Base-by-base conservation (phyloP, 2,797 vertebrate species). In the Bovichtus diacanthus region DNA sequence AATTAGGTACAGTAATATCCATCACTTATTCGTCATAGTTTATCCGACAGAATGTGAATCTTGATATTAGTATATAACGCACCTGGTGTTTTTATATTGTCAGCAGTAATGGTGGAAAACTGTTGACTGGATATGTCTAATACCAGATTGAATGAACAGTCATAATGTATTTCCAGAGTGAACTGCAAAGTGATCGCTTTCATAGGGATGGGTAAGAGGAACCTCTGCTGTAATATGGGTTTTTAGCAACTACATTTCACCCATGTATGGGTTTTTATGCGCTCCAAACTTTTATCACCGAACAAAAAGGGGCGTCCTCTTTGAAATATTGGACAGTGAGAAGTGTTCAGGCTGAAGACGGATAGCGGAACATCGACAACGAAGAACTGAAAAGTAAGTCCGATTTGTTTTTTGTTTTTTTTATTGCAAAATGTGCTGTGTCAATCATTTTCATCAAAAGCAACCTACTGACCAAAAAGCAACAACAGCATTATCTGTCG, bases 301-400 rank as follows among this genome's bases (percentile, higher is more conserved):
- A 87, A 92, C 92, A 94, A 93, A 94, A 94, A 90, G 88, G 87
- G 87, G 83, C 53, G 85, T 74, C 84, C 46, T 63, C 53, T 70
- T 79, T 74, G 76, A 85, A 79, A 80, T 78, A 85, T 63, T 27
- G 41, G 77, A 84, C 73, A 91, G 84, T 62, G 69, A 60, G 74
- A 83, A 68, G 63, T 80, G 82, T 16, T 55, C 61, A 65, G 66
- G 76, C 75, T 74, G 63, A 81, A 65, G 71, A 70, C 7, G 1
- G 41, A 69, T 12, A 71, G 44, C 82, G 58, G 71, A 69, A 75
- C 25, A 1, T 51, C 38, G 54, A 53, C 9, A 0, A 56, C 23
- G 4, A 63, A 54, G 49, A 77, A 64, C 55, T 41, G n/a, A 4
- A 49, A 66, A 73, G 92, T 93, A 82, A 93, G 88, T 89, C 36